A percentile compares a stretch with the other conserved stretches of the same genome.
Evolutionary conservation across 2,888 invertebrate genomes (phyloP).

Genomic region (Aproaerema taeniolella): DNA sequence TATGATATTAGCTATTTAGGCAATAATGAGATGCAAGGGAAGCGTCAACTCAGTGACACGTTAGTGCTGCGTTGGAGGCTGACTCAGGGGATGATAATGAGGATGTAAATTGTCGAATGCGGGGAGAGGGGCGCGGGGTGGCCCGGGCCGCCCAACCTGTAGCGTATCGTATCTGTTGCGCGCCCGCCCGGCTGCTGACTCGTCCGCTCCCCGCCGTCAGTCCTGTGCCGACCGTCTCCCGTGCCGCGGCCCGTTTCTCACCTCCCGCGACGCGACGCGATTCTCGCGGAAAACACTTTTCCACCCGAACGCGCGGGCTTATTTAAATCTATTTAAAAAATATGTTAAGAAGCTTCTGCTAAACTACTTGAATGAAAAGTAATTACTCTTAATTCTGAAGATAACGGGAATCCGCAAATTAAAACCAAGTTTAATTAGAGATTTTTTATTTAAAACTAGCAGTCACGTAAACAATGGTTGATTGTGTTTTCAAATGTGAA

Average conservation of each 20-base stretch:
- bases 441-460: not conserved
- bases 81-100: constrained; percentile 54
- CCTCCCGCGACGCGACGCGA: not conserved
- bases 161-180: constrained; percentile 74
- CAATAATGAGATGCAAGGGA: constrained; percentile 12
- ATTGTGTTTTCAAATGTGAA: constrained; percentile 1
- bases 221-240: not conserved
- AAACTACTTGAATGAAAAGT: no score
- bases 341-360: no score
- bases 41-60: constrained; percentile 5
- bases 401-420: not conserved
- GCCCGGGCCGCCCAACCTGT: constrained; percentile 72
- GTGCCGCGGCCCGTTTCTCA: not conserved
- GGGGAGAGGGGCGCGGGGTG: constrained; percentile 28
- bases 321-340: no score
- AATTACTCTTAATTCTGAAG: no score
- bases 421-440: constrained; percentile 7
- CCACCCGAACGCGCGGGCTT: constrained; percentile 54
- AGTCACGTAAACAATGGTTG: not conserved
- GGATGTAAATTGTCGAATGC: constrained; percentile 63
- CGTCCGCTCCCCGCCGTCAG: constrained; percentile 29
- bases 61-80: constrained; percentile 3
- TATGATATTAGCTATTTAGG: no score
- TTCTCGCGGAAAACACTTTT: constrained; percentile 32
- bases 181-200: constrained; percentile 26